Conservation (phyloP, 1,140 invertebrate genomes). For the Cepaea nemoralis region DNA sequence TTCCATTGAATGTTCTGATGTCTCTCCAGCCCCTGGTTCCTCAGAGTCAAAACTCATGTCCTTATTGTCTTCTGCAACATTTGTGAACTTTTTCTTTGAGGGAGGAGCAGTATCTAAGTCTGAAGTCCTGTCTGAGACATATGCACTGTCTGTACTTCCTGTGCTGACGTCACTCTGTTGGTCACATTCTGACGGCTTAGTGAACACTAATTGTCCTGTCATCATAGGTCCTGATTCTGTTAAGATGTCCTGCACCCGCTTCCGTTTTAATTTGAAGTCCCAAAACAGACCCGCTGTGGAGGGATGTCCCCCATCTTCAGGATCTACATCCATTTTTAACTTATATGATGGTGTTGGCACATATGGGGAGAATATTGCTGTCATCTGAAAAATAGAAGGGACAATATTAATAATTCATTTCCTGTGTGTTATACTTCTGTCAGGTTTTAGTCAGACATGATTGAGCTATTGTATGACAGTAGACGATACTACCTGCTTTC, state of each 20-base stretch:
- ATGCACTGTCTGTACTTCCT: conserved; percentile 47
- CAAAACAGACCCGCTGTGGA: conserved; percentile 50
- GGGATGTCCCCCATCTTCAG: conserved; percentile 3
- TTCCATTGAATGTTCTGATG: background rate
- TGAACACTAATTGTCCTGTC: conserved; percentile 26
- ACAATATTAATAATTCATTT: too few relatives aligned
- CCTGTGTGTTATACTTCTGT: too few relatives aligned
- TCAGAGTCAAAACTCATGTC: background rate
- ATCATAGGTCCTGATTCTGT: conserved; percentile 41
- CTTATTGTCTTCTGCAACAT: background rate
- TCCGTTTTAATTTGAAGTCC: conserved; percentile 57
- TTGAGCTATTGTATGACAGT: too few relatives aligned
- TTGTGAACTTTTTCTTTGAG: conserved; percentile 12
- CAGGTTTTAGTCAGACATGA: too few relatives aligned
- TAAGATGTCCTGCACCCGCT: conserved; percentile 47
- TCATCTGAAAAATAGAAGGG: conserved; percentile 30
- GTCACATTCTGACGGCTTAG: conserved; percentile 42
- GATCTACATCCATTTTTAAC: conserved; percentile 3
- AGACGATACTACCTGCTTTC: too few relatives aligned
- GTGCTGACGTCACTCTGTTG: conserved; percentile 46
- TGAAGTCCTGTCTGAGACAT: conserved; percentile 42
- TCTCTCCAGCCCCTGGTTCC: background rate
- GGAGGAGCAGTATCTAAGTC: conserved; percentile 37
- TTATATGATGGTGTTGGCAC: background rate
- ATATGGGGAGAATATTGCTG: conserved; percentile 14